Base-by-base conservation (phyloP, 2,797 vertebrate genomes). In the Mormyrus proboscirostris region DNA sequence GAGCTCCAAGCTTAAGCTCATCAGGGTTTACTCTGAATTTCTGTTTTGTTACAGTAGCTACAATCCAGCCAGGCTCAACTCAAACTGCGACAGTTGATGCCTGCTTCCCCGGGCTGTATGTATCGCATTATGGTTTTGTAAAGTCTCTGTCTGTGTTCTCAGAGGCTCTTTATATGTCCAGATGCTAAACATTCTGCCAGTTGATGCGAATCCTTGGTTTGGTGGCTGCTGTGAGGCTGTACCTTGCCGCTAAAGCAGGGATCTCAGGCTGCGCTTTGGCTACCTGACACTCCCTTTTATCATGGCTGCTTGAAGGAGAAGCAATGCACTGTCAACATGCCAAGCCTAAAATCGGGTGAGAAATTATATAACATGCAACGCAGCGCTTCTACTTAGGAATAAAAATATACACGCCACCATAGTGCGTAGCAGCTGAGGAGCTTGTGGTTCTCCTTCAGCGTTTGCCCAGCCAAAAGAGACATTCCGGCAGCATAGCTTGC, bases 381-480 rank as follows among this genome's bases (percentile, higher is more conserved):
- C 88, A 86, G 65, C 44, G 44, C 57, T 53, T 86, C 82, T 73
- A 65, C 83, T 87, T 76, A 55, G 47, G 84, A 87, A 89, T 33
- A 87, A 89, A 89, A 87, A 89, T 73, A 89, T 89, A 89, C 89
- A 87, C 33, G 8, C 55, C 76, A 51, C 79, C 88, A 51, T 47
- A 10, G 83, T 86, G 59, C 19, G 4, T 89, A 86, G 47, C 88
- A 53, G 88, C 88, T 51, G 25, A 73, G 82, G 47, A 86, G 82
- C 59, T 53, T 86, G 88, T 47, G 83, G 88, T 89, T 86, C 47
- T 59, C 83, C 83, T 86, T 65, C 83, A 73, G 88, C 47, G 22
- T 69, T 73, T 89, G 62, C 12, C 44, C 57, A 29, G 83, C 83
- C 50, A 76, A 87, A 59, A 49, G 33, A 76, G 89, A 89, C 62